A percentile compares a stretch with the other conserved stretches of the same genome.
Conservation (phyloP, 2,797 vertebrate species). For the Erethizon dorsatum region DNA sequence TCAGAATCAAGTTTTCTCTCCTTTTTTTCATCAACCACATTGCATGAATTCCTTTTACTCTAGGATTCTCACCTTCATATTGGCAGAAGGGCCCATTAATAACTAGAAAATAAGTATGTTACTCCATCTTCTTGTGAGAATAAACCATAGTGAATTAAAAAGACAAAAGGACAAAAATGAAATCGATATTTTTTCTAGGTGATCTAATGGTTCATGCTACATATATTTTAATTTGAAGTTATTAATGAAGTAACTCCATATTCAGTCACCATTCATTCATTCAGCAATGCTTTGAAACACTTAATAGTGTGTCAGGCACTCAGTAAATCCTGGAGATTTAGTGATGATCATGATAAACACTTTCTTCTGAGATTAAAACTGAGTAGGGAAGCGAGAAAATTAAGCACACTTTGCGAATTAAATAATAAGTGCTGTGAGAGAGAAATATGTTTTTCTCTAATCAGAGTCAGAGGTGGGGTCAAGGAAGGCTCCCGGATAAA, state of each 20-base stretch:
- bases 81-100: background rate
- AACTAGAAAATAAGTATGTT: background rate
- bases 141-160: background rate
- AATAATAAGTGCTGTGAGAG: background rate
- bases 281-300: background rate
- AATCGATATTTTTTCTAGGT: slow-evolving; percentile 2
- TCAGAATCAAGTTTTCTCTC: background rate
- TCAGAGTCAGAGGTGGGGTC: background rate
- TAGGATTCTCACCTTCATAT: background rate
- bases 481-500: background rate
- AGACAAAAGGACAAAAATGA: slow-evolving; percentile 11
- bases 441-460: slow-evolving; percentile 1
- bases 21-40: background rate
- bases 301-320: background rate
- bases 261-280: background rate
- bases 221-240: slow-evolving; percentile 23
- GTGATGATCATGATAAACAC: background rate
- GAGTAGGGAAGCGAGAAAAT: background rate
- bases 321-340: background rate
- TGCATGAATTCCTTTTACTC: background rate
- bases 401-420: background rate
- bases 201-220: background rate
- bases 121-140: background rate
- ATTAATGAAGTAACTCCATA: background rate
- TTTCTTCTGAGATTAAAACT: slow-evolving; percentile 9